These are phyloP conservation scores for Athetis lepigone DNA, from an alignment of 2,888 invertebrate species.

Conservation along the genomic window DNA sequence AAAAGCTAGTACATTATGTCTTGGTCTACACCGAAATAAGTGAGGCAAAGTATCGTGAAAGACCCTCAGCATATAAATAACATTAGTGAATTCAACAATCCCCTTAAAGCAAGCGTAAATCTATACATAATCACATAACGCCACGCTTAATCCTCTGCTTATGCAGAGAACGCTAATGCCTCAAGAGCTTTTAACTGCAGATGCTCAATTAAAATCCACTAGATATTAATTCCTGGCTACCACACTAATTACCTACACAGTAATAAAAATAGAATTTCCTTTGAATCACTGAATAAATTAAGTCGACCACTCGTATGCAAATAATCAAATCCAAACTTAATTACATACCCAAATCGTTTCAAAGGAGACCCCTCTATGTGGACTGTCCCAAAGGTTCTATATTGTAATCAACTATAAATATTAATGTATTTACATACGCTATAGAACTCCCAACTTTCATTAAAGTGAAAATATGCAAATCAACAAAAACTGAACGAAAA, in stretches of 20 bases:
- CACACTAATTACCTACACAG: constrained; percentile 3
- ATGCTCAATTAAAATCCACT: no score
- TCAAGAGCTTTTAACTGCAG: no score
- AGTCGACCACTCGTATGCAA: constrained; percentile 56
- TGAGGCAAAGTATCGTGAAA: no score
- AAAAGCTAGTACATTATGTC: no score
- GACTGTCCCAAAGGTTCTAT: constrained; percentile 67
- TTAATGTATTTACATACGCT: constrained; percentile 76
- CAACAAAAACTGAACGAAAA: constrained; percentile 69
- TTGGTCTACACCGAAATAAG: no score
- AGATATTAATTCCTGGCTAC: not conserved
- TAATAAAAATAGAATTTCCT: constrained; percentile 38
- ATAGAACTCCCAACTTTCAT: constrained; percentile 67
- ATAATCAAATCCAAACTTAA: constrained; percentile 67
- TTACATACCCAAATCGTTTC: constrained; percentile 66
- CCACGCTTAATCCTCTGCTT: no score
- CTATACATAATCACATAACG: no score
- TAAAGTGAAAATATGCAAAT: constrained; percentile 82
- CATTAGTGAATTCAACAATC: no score
- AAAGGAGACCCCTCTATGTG: constrained; percentile 62
- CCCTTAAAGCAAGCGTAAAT: no score
- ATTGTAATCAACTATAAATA: constrained; percentile 84
- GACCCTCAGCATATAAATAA: no score
- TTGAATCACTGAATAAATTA: constrained; percentile 45
- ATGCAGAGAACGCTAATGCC: no score